These are phyloP conservation scores for Machimus atricapillus DNA, from an alignment of 2,888 invertebrate genomes.

Conservation along the genomic window DNA sequence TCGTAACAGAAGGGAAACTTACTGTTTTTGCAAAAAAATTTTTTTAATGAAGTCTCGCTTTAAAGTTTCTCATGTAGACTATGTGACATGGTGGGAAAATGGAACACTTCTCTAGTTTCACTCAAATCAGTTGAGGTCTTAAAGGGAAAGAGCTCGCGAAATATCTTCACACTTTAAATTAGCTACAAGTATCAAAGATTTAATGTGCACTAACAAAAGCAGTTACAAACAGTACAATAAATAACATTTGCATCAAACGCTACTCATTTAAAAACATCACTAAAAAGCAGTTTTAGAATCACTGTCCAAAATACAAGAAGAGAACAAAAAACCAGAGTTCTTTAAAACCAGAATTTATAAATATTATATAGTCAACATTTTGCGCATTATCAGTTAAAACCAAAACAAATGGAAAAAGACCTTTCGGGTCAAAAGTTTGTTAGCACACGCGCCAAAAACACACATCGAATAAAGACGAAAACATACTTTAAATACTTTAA, in stretches of 20 bases:
- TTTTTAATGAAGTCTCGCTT: not conserved
- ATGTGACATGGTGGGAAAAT: not conserved
- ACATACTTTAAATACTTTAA: not conserved
- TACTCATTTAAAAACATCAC: not conserved
- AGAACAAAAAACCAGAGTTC: not conserved
- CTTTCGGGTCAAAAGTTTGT: not conserved
- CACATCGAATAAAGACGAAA: not conserved
- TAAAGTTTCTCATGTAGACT: not conserved
- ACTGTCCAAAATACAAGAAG: not conserved
- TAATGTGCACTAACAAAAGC: not conserved
- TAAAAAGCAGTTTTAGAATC: not conserved
- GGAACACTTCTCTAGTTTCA: not conserved
- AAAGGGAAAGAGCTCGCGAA: not conserved
- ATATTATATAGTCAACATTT: not conserved
- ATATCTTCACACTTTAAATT: not conserved
- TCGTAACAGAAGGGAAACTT: not conserved
- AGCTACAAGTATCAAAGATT: not conserved
- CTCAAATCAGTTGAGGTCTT: not conserved
- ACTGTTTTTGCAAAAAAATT: not conserved
- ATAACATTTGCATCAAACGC: not conserved
- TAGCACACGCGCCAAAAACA: not conserved
- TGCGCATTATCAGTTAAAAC: not conserved
- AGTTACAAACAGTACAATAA: not conserved
- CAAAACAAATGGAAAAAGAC: not conserved
- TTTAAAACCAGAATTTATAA: not conserved